Base-by-base conservation (phyloP, 1,140 invertebrate species). In the Lepidotrigona ventralis region DNA sequence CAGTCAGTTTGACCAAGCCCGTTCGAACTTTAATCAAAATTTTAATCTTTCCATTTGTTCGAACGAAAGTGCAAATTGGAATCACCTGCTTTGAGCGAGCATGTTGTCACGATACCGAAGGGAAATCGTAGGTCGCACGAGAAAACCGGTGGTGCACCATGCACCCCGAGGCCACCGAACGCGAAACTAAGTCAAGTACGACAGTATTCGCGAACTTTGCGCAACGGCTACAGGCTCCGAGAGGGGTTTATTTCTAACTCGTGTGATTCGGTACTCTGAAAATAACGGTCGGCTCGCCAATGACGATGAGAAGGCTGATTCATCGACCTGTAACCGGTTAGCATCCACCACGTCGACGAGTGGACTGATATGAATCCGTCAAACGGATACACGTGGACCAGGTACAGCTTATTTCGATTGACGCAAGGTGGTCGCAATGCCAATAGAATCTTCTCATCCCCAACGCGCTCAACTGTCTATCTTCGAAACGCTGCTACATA, bases 171-270 rank as follows among this genome's bases (percentile, higher is more conserved):
- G 70, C 86, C 85, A 85, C 89, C 89, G 87, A 89, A 83, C 81
- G 89, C 86, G 84, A 91, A 91, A 92, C 86, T 90, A 89, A 91
- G 90, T 92, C 89, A 91, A 92, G 91, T 91, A 90, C 91, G 88
- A 89, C 54, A 79, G 64, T 68, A 79, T 75, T 76, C 86, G 79
- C 79, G 51, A 83, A 83, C 63, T 91, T 90, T 89, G 89, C 90
- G 90, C 90, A 90, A 91, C 84, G 68, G 79, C 79, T 82, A 64
- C 29, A 76, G 76, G 75, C 79, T 84, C 72, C 53, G 74, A 74
- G 78, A 63, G 79, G 70, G 75, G 90, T 91, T 92, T 93, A 93
- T 93, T 92, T 93, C 87, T 86, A 89, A 85, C 86, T 81, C 81
- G 79, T 84, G 82, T 92, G 91, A 93, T 91, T 93, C 91, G 90